Percentiles rank a stretch among this genome's conserved stretches.
Evolutionary conservation across 2,113 vertebrate genomes (phyloP).

Genomic region (Python bivittatus): DNA sequence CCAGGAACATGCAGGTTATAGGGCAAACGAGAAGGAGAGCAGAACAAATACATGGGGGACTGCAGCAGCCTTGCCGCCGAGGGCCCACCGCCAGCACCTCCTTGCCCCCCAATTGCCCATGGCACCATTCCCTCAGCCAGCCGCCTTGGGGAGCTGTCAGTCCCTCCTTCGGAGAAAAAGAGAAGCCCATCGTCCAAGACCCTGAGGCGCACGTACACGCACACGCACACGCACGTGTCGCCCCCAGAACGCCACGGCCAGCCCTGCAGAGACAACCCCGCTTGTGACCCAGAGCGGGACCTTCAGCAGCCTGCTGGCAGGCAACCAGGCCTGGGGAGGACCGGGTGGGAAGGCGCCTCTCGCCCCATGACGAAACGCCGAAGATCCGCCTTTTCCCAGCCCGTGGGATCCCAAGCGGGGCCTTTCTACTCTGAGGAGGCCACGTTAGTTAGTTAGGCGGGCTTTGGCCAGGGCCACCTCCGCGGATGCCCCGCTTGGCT

Average conservation of each 20-base stretch:
- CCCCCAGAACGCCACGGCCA: neutral
- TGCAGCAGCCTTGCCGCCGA: neutral
- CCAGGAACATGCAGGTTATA: neutral
- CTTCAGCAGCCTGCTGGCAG: neutral
- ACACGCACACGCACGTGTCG: no score
- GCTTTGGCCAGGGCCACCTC: neutral
- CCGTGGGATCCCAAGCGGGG: neutral
- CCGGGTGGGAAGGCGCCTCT: neutral
- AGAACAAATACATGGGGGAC: neutral
- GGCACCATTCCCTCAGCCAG: neutral
- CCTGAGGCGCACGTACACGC: fast-evolving
- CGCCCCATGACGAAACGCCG: neutral
- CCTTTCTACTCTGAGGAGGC: neutral
- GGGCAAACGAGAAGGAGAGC: neutral
- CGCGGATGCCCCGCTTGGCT: fast-evolving
- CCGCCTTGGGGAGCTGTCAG: neutral
- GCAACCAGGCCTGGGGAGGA: neutral
- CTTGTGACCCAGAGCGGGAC: neutral
- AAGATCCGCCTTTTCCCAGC: neutral
- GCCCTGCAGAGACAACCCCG: neutral
- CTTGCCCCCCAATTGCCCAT: no score
- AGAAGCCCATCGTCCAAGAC: neutral
- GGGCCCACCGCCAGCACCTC: no score
- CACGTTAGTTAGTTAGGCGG: no score
- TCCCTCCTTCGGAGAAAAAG: neutral